Conservation (phyloP, 2,888 invertebrate species). For the Ennomos erosarius region DNA sequence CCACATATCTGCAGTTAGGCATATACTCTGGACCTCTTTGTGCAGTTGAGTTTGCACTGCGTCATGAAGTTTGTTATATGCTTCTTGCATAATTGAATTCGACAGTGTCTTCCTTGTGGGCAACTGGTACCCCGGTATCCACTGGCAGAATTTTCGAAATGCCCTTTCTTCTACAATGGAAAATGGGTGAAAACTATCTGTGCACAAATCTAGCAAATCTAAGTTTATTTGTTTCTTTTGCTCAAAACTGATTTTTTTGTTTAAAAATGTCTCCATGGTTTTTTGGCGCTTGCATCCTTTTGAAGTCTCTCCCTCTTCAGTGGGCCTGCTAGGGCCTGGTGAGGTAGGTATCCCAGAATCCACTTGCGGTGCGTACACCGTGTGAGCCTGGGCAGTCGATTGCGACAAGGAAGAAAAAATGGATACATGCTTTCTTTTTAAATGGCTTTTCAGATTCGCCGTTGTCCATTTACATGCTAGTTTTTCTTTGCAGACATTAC, state of each 20-base stretch:
- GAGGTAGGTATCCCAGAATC: slow-evolving; percentile 3
- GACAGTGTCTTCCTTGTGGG: slow-evolving; percentile 42
- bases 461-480: slow-evolving; percentile 16
- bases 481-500: slow-evolving; percentile 11
- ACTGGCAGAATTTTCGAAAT: slow-evolving; percentile 37
- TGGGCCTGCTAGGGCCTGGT: not conserved
- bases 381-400: not conserved
- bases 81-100: slow-evolving; percentile 24
- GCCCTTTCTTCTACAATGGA: slow-evolving; percentile 43
- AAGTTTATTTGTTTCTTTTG: slow-evolving; percentile 33
- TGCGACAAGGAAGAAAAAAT: not conserved
- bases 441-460: slow-evolving; percentile 17
- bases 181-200: slow-evolving; percentile 41
- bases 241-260: slow-evolving; percentile 30
- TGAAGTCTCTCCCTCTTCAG: not conserved
- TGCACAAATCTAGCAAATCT: slow-evolving; percentile 14
- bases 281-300: slow-evolving; percentile 5
- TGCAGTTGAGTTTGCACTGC: not conserved
- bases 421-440: slow-evolving; percentile 16
- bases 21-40: slow-evolving; percentile 21
- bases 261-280: slow-evolving; percentile 3
- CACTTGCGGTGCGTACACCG: too few species aligned
- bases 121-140: slow-evolving; percentile 42
- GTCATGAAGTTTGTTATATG: slow-evolving; percentile 3
- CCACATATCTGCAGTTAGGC: slow-evolving; percentile 46